phyloP scores from a whole-genome alignment of 2,113 vertebrate species.

The Callaeas wilsoni region DNA sequence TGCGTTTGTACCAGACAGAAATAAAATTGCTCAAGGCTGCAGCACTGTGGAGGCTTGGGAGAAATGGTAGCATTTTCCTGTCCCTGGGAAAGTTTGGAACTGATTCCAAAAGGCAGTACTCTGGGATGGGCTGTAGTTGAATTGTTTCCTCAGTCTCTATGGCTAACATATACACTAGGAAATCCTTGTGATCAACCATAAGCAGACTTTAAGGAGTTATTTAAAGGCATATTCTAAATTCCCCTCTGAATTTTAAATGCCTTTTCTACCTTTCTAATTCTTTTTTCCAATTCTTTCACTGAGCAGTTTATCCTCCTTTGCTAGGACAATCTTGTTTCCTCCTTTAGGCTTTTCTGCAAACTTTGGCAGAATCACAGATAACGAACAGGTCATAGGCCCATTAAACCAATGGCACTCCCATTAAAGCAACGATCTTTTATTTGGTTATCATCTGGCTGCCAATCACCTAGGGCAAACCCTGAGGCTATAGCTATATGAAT shows the following conservation, averaged over 20 bases:
- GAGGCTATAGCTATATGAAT: not conserved
- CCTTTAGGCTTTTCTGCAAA: not conserved
- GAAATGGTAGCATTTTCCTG: not conserved
- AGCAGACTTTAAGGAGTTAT: not conserved
- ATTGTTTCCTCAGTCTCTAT: not conserved
- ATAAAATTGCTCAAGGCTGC: conserved; percentile 41
- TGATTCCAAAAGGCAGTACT: not conserved
- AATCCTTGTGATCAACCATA: not conserved
- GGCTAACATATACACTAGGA: not conserved
- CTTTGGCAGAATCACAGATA: not conserved
- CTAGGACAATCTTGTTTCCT: not conserved
- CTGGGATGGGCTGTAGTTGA: not conserved
- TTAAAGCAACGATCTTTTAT: not conserved
- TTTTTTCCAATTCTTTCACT: not conserved
- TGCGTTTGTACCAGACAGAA: not conserved
- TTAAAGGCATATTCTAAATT: not conserved
- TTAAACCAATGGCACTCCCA: not conserved
- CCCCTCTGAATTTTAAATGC: not conserved
- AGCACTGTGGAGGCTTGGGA: conserved; percentile 1
- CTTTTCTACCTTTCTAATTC: not conserved
- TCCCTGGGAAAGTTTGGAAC: not conserved
- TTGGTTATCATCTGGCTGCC: not conserved
- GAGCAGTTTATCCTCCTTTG: not conserved
- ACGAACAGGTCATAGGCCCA: not conserved
- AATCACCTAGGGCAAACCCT: not conserved